These are phyloP conservation scores for Drosophila rellima DNA, from an alignment of 2,888 invertebrate genomes.

Conservation along the genomic window DNA sequence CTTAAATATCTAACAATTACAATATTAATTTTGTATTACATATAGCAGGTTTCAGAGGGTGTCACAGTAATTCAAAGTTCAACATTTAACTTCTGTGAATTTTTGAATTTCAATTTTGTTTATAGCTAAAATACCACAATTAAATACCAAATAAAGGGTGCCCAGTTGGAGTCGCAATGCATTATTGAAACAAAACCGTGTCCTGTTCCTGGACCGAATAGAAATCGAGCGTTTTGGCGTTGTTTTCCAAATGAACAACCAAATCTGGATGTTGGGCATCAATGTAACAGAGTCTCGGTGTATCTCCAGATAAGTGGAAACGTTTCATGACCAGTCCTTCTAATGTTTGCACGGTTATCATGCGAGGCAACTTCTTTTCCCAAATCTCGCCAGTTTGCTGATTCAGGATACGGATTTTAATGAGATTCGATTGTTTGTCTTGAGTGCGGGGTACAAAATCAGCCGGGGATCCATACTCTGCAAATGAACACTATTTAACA, in stretches of 20 bases:
- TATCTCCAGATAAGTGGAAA: conserved; percentile 87
- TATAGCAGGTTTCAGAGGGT: conserved; percentile 14
- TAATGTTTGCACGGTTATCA: conserved; percentile 93
- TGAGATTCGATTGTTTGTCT: conserved; percentile 90
- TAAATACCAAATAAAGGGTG: conserved; percentile 42
- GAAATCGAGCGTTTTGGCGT: conserved; percentile 92
- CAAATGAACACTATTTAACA: conserved; percentile 64
- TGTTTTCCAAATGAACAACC: conserved; percentile 92
- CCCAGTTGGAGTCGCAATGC: not conserved
- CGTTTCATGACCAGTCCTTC: conserved; percentile 92
- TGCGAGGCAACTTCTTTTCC: conserved; percentile 90
- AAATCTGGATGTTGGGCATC: conserved; percentile 88
- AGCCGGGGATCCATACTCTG: conserved; percentile 94
- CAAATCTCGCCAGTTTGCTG: conserved; percentile 86
- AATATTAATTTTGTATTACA: conserved; percentile 58
- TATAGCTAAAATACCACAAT: conserved; percentile 61
- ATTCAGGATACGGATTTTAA: conserved; percentile 88
- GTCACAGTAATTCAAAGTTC: conserved; percentile 25
- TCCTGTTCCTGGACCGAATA: conserved; percentile 95
- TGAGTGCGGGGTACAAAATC: conserved; percentile 89
- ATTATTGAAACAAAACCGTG: conserved; percentile 89
- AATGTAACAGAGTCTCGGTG: conserved; percentile 85
- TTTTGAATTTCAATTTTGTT: conserved; percentile 14
- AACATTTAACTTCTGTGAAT: conserved; percentile 29
- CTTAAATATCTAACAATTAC: conserved; percentile 55